Evolutionary conservation across 2,888 invertebrate species (phyloP).

Genomic region (Athetis lepigone): DNA sequence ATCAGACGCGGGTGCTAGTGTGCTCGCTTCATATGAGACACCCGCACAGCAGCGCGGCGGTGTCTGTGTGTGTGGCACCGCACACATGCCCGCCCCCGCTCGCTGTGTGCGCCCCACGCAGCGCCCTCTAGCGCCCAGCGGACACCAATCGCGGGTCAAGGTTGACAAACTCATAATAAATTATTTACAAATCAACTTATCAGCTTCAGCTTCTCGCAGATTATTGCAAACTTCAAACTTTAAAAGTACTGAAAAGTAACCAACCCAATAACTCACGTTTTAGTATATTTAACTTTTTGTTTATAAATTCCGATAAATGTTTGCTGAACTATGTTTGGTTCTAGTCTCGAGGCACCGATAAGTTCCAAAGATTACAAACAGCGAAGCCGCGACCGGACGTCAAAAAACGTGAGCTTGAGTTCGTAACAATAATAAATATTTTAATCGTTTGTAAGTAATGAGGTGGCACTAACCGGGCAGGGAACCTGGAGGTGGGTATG

Average conservation of each 20-base stretch:
- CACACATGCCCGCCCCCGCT: constrained; percentile 69
- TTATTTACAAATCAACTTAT: constrained; percentile 83
- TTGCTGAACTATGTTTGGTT: constrained; percentile 78
- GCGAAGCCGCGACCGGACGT: constrained; percentile 74
- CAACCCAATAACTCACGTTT: constrained; percentile 61
- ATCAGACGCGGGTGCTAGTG: constrained; percentile 66
- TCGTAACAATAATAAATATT: constrained; percentile 66
- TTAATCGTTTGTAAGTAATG: constrained; percentile 48
- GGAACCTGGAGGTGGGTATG: constrained; percentile 95
- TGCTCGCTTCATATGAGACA: constrained; percentile 75
- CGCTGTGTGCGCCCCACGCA: constrained; percentile 73
- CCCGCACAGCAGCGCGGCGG: constrained; percentile 67
- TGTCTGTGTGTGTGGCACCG: constrained; percentile 73
- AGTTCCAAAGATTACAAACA: constrained; percentile 87
- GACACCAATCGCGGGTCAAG: constrained; percentile 80
- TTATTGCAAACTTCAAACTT: constrained; percentile 54
- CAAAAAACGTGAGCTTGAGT: constrained; percentile 78
- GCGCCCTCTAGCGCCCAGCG: constrained; percentile 84
- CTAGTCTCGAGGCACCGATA: constrained; percentile 78
- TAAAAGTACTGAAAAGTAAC: constrained; percentile 49
- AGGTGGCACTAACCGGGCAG: constrained; percentile 86
- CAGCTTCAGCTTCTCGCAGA: constrained; percentile 64
- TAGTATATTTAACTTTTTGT: constrained; percentile 72
- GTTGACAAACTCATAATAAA: constrained; percentile 86
- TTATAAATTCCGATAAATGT: constrained; percentile 85